phyloP scores from a whole-genome alignment of 2,888 invertebrate genomes.

The Polydesmus complanatus region DNA sequence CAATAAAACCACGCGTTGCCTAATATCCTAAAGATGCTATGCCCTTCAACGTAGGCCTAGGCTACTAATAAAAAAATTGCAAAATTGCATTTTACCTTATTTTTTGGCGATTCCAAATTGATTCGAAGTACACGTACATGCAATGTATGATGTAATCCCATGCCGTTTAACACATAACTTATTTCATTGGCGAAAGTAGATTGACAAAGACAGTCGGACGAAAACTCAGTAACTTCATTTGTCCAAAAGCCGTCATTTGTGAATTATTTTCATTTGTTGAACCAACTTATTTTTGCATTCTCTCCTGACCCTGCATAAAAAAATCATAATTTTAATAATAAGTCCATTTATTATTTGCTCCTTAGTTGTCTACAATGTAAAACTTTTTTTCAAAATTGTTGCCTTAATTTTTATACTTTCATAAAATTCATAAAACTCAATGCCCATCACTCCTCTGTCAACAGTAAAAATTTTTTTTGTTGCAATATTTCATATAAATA shows the following conservation, averaged over 20 bases:
- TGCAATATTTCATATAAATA: no score
- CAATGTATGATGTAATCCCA: no score
- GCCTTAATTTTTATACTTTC: no score
- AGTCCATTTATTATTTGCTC: neutral
- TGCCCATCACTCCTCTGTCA: no score
- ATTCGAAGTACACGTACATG: no score
- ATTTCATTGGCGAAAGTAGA: slow-evolving; percentile 50
- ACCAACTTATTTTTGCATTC: slow-evolving; percentile 51
- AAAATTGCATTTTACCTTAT: slow-evolving; percentile 37
- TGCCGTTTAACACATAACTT: slow-evolving; percentile 49
- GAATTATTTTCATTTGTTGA: slow-evolving; percentile 55
- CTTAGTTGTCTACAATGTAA: neutral
- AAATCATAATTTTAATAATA: neutral
- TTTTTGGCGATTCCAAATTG: slow-evolving; percentile 44
- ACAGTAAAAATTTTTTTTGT: no score
- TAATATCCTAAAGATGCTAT: no score
- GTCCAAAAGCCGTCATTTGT: slow-evolving; percentile 49
- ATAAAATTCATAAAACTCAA: no score
- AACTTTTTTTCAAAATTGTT: no score
- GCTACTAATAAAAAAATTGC: neutral
- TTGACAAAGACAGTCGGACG: slow-evolving; percentile 50
- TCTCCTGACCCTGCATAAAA: slow-evolving; percentile 44
- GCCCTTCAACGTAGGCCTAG: neutral
- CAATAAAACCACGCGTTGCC: no score
- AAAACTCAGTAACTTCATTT: slow-evolving; percentile 45